Evolutionary conservation across 2,888 invertebrate species (phyloP), one percentile per base, ranked within the genome.

Genomic region (Dasypogon diadema): DNA sequence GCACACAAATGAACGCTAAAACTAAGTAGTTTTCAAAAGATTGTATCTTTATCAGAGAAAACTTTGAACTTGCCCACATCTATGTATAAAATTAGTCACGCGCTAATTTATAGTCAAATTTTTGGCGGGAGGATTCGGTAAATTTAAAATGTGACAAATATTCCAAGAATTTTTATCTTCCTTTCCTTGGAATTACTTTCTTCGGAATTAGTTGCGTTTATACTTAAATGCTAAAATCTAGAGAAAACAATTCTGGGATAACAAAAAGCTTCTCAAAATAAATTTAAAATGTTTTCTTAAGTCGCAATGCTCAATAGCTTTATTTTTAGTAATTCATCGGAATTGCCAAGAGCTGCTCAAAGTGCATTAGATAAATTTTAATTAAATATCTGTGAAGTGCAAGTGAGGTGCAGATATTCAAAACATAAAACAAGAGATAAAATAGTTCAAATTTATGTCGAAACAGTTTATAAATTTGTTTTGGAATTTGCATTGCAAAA

Each of bases 111-210:
- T n/a, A n/a, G n/a, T n/a, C 8, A 58, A 30, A 5, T 5, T 30
- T 30, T 30, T 30, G 30, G 30, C 30, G 30, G 30, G 30, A n/a
- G n/a, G n/a, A n/a, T n/a, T 8, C 30, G 34, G 26, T 60, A 60
- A 37, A 60, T 60, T 60, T 60, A 60, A 42, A 34, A 60, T 5
- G 26, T 60, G 60, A 60, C 60, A 60, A 60, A 60, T 21, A 6
- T 42, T 42, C 2, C 42, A 42, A 2, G 42, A 42, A 42, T 12
- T 42, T 42, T 42, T 42, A 42, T 12, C 4, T 30, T 8, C 4
- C 8, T 8, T 30, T 30, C 30, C 3, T 8, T 30, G 30, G 8
- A 30, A 30, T 30, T 30, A 5, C 4, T 30, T 30, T 30, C 30
- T 30, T 30, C 8, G 4, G 8, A n/a, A n/a, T n/a, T n/a, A n/a